A percentile compares a stretch with the other conserved stretches of the same genome.
Evolutionary conservation across 2,888 invertebrate species (phyloP).

Genomic region (Lasius fuliginosus): DNA sequence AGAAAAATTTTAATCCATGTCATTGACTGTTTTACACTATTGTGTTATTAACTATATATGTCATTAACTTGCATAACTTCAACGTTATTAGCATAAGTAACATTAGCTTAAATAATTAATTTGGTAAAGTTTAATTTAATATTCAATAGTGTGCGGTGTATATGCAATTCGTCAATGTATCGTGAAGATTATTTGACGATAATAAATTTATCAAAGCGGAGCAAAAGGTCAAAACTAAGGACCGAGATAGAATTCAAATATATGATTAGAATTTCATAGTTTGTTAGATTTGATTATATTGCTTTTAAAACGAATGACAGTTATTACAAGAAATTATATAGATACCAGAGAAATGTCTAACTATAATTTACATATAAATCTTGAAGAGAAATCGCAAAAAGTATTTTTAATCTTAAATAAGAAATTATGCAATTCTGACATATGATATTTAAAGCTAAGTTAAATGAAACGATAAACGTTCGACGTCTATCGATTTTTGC

Average conservation of each 20-base stretch:
- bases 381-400: neutral
- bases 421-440: neutral
- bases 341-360: neutral
- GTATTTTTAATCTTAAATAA: constrained; percentile 18
- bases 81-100: constrained; percentile 29
- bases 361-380: neutral
- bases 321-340: neutral
- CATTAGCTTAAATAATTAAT: constrained; percentile 48
- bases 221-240: neutral
- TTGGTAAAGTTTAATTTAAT: constrained; percentile 31
- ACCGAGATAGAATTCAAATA: neutral
- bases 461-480: constrained; percentile 29
- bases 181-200: neutral
- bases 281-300: neutral
- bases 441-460: constrained; percentile 31
- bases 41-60: constrained; percentile 17
- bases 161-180: neutral
- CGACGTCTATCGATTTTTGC: constrained; percentile 25
- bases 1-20: constrained; percentile 27
- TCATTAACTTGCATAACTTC: constrained; percentile 1
- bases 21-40: neutral
- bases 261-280: neutral
- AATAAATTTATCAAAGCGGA: neutral
- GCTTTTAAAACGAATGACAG: neutral
- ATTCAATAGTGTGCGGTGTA: constrained; percentile 6